Conservation (phyloP, 2,113 vertebrate genomes). For the Illadopsis cleaveri region DNA sequence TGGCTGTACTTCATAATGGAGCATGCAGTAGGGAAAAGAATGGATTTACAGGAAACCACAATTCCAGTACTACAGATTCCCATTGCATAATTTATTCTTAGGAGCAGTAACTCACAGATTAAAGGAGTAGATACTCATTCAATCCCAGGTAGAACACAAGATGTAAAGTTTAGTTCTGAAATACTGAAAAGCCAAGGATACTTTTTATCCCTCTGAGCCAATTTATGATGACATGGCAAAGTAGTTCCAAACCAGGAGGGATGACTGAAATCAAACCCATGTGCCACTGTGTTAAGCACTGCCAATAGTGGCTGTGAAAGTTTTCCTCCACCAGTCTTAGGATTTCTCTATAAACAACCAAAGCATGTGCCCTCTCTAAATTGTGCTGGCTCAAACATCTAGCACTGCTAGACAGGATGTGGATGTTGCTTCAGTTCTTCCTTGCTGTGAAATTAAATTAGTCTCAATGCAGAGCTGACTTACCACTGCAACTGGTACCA, state of each 20-base stretch:
- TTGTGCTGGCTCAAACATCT: neutral
- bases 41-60: neutral
- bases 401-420: neutral
- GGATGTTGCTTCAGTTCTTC: neutral
- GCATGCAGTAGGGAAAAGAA: neutral
- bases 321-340: neutral
- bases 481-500: neutral
- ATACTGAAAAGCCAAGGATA: neutral
- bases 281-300: constrained; percentile 33
- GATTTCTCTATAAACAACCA: constrained; percentile 61
- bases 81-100: neutral
- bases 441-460: neutral
- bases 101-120: neutral
- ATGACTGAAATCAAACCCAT: constrained; percentile 54
- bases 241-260: neutral
- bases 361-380: constrained; percentile 35
- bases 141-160: neutral
- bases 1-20: neutral
- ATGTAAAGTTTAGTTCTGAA: neutral
- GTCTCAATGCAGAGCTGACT: neutral
- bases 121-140: neutral
- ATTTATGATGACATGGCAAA: constrained; percentile 7
- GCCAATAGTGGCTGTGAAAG: constrained; percentile 28
- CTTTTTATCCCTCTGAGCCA: neutral
- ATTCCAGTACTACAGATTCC: neutral